Conservation (phyloP, 2,888 invertebrate genomes). For the Drosophila rellima region DNA sequence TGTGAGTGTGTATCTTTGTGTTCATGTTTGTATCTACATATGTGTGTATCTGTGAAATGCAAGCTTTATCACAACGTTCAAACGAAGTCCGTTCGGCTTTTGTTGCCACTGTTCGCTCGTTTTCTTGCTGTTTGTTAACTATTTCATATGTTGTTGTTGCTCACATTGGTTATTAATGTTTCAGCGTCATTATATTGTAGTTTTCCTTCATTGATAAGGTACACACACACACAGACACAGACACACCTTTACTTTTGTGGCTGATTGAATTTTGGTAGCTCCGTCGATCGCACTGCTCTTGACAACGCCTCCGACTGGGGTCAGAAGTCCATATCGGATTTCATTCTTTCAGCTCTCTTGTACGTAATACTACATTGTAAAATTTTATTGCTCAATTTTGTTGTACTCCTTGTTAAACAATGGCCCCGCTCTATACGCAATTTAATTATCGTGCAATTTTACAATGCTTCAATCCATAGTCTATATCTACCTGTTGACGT, state of each 20-base stretch:
- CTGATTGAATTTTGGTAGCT: conserved; percentile 51
- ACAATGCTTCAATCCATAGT: conserved; percentile 26
- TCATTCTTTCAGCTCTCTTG: conserved; percentile 31
- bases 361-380: conserved; percentile 62
- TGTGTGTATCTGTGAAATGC: conserved; percentile 43
- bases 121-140: conserved; percentile 37
- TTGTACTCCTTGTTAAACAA: conserved; percentile 46
- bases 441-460: conserved; percentile 46
- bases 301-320: conserved; percentile 59
- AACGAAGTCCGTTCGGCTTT: conserved; percentile 65
- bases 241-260: conserved; percentile 12
- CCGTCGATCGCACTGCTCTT: conserved; percentile 49
- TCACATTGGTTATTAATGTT: conserved; percentile 73
- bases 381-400: conserved; percentile 27
- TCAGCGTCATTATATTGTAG: conserved; percentile 63
- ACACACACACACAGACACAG: conserved; percentile 6
- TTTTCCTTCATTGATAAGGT: conserved; percentile 75
- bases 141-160: conserved; percentile 22
- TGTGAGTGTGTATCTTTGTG: conserved; percentile 34
- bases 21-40: neutral
- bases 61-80: conserved; percentile 66
- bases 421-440: conserved; percentile 29
- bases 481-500: conserved; percentile 14
- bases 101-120: conserved; percentile 12
- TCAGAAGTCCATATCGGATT: conserved; percentile 74